A percentile compares a stretch with the other conserved stretches of the same genome.
These are phyloP conservation scores for Syrista parreyssii DNA, from an alignment of 2,888 invertebrate species.

Conservation along the genomic window DNA sequence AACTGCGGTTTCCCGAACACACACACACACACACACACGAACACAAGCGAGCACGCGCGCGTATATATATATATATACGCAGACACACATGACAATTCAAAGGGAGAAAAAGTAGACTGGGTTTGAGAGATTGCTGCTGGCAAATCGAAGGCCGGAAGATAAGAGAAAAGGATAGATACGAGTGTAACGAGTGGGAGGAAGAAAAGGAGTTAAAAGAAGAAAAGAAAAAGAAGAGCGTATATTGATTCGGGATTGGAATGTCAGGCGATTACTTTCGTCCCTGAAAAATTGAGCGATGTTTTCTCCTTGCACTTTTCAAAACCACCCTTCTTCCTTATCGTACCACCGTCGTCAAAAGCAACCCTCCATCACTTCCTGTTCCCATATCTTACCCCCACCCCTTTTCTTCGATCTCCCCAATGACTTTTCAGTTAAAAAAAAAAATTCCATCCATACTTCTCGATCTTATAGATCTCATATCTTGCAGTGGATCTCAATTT, in stretches of 20 bases:
- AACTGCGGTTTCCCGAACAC: neutral
- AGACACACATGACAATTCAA: neutral
- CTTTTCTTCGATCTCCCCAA: neutral
- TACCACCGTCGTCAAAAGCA: neutral
- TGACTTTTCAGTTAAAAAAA: neutral
- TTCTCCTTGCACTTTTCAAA: neutral
- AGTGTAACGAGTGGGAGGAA: neutral
- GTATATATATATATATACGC: neutral
- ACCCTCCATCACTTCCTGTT: neutral
- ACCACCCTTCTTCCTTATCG: neutral
- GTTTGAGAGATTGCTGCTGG: neutral
- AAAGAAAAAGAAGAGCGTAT: constrained; percentile 27
- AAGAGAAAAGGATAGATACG: neutral
- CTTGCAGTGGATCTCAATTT: neutral
- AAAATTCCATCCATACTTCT: neutral
- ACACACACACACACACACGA: too few species aligned
- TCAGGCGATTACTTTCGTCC: constrained; percentile 31
- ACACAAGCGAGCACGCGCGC: too few species aligned
- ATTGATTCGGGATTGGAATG: constrained; percentile 47
- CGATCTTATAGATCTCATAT: neutral
- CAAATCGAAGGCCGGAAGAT: neutral
- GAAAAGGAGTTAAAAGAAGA: constrained; percentile 2
- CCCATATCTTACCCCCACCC: too few species aligned
- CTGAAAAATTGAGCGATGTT: constrained; percentile 13
- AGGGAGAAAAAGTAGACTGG: neutral